Conservation (phyloP, 37 sponge, comb jelly and placozoan species). For the Axinella damicornis region DNA sequence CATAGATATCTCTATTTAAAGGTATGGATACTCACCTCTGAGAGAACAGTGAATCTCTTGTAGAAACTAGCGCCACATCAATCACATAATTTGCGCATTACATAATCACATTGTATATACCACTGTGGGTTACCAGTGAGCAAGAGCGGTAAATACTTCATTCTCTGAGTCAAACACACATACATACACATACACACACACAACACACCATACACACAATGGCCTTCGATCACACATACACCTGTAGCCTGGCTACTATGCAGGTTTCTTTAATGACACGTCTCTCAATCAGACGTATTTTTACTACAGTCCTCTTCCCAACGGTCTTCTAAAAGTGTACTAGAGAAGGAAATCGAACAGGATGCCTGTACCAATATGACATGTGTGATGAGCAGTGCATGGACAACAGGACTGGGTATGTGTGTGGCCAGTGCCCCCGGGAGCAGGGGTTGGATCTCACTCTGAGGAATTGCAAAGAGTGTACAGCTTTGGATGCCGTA, state of each 20-base stretch:
- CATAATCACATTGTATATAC: too few species aligned
- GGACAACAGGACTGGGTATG: constrained; percentile 28
- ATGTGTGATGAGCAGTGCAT: constrained; percentile 36
- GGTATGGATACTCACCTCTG: too few species aligned
- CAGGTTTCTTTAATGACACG: background rate
- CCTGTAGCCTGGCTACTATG: background rate
- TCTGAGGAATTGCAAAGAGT: background rate
- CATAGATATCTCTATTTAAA: constrained; percentile 43
- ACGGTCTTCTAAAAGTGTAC: constrained; percentile 35
- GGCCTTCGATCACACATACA: background rate
- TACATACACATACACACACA: too few species aligned
- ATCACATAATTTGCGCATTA: too few species aligned
- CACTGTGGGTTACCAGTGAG: too few species aligned
- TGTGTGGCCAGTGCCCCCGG: background rate
- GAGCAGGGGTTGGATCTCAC: background rate
- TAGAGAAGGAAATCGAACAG: constrained; percentile 16
- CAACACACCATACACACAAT: too few species aligned
- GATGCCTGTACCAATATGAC: constrained; percentile 60
- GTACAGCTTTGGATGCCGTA: background rate
- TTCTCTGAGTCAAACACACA: too few species aligned
- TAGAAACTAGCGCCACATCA: too few species aligned
- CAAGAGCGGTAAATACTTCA: too few species aligned
- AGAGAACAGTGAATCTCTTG: too few species aligned
- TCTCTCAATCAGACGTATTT: background rate
- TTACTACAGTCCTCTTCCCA: constrained; percentile 27